A percentile compares a stretch with the other conserved stretches of the same genome.
Conservation (phyloP, 2,888 invertebrate genomes). For the Drosophila fungiperda region DNA sequence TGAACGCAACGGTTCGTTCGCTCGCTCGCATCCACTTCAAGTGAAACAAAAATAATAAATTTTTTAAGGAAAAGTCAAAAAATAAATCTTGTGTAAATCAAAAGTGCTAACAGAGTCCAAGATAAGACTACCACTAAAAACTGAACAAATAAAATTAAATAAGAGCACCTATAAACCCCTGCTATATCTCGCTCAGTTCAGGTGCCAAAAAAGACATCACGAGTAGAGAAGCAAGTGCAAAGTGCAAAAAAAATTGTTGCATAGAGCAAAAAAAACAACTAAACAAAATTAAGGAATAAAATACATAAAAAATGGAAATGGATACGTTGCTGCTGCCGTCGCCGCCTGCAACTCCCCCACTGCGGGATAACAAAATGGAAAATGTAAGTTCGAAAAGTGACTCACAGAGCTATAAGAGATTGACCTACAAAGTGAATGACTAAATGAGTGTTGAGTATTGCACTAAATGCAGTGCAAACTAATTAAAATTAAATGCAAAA, state of each 20-base stretch:
- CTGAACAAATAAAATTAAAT: slow-evolving; percentile 32
- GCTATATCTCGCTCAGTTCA: slow-evolving; percentile 14
- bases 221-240: slow-evolving; percentile 48
- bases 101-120: slow-evolving; percentile 38
- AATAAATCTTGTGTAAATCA: slow-evolving; percentile 36
- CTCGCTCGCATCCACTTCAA: slow-evolving; percentile 48
- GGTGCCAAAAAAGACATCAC: slow-evolving; percentile 32
- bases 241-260: slow-evolving; percentile 43
- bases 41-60: slow-evolving; percentile 38
- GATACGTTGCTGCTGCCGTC: slow-evolving; percentile 86
- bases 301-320: slow-evolving; percentile 81
- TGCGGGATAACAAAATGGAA: slow-evolving; percentile 85
- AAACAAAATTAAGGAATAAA: neutral
- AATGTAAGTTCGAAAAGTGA: slow-evolving; percentile 83
- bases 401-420: slow-evolving; percentile 43
- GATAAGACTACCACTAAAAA: slow-evolving; percentile 40
- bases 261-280: slow-evolving; percentile 4
- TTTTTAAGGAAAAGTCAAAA: slow-evolving; percentile 34
- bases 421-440: slow-evolving; percentile 56
- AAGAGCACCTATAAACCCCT: slow-evolving; percentile 23
- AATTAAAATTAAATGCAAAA: slow-evolving; percentile 63
- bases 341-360: slow-evolving; percentile 90
- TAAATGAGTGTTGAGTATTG: slow-evolving; percentile 26
- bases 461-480: slow-evolving; percentile 57
- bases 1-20: slow-evolving; percentile 82